Percentiles rank a stretch among this genome's conserved stretches.
These are phyloP conservation scores for Girardinus metallicus DNA, from an alignment of 2,797 vertebrate genomes.

Conservation along the genomic window DNA sequence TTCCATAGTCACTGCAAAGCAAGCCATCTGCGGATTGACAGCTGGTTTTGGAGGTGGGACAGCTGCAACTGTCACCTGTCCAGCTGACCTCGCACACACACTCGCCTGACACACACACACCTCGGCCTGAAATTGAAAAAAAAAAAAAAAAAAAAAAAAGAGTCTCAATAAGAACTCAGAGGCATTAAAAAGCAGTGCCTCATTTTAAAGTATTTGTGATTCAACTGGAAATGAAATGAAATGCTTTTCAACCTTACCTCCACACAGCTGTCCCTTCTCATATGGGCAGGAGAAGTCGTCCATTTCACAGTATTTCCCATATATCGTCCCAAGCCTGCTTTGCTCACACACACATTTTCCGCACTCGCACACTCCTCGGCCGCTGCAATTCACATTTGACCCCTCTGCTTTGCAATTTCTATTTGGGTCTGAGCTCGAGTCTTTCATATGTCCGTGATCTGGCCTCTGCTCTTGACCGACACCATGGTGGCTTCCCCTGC, in stretches of 20 bases:
- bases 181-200: not conserved
- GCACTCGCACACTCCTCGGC: conserved; percentile 87
- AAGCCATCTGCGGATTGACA: conserved; percentile 85
- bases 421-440: conserved; percentile 46
- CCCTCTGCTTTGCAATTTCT: conserved; percentile 60
- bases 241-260: conserved; percentile 79
- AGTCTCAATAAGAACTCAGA: not conserved
- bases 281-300: conserved; percentile 96
- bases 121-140: conserved; percentile 81
- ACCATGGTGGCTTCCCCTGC: conserved; percentile 23
- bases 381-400: conserved; percentile 84
- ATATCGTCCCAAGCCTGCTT: conserved; percentile 87
- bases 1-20: conserved; percentile 89
- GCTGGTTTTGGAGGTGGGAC: conserved; percentile 80
- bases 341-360: conserved; percentile 91
- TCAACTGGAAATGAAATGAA: not conserved
- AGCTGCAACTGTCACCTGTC: conserved; percentile 90
- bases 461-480: conserved; percentile 27
- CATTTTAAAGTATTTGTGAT: not conserved
- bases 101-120: conserved; percentile 87
- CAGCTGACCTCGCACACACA: conserved; percentile 88
- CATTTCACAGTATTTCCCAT: conserved; percentile 92
- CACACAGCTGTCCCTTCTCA: conserved; percentile 85
- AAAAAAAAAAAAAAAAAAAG: conserved; percentile 16
- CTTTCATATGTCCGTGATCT: conserved; percentile 4